Conservation (phyloP, 2,797 vertebrate species). For the Sarcophilus harrisii region DNA sequence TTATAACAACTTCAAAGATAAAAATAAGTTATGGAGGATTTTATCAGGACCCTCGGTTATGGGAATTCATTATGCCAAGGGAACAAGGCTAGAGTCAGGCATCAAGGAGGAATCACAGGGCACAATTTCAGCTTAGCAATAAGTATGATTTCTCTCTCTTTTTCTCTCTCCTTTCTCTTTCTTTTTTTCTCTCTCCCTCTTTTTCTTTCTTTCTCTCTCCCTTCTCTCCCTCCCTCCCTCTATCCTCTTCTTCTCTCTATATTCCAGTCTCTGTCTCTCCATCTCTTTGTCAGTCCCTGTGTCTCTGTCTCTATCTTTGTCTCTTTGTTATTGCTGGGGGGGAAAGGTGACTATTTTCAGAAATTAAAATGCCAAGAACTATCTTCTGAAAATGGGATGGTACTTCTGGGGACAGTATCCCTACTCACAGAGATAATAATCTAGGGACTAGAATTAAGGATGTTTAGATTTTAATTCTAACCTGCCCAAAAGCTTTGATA, state of each 20-base stretch:
- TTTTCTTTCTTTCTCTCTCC: constrained; percentile 54
- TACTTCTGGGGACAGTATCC: background rate
- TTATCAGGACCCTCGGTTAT: constrained; percentile 75
- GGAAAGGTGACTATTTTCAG: constrained; percentile 68
- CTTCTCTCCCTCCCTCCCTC: constrained; percentile 4
- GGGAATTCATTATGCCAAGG: constrained; percentile 70
- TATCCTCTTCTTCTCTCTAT: constrained; percentile 63
- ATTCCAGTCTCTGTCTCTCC: constrained; percentile 75
- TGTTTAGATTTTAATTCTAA: constrained; percentile 48
- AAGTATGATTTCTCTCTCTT: constrained; percentile 69
- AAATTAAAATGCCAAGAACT: constrained; percentile 72
- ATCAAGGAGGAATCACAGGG: constrained; percentile 73
- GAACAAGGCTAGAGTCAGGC: constrained; percentile 62
- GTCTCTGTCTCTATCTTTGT: constrained; percentile 28
- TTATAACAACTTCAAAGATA: constrained; percentile 74
- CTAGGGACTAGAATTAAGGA: constrained; percentile 42
- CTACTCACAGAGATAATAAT: background rate
- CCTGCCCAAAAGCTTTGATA: background rate
- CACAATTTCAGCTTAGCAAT: constrained; percentile 74
- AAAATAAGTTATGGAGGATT: constrained; percentile 72
- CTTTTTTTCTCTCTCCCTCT: constrained; percentile 40
- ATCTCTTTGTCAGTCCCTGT: constrained; percentile 63
- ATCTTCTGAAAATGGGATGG: constrained; percentile 60
- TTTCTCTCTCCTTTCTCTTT: background rate
- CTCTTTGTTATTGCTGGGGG: constrained; percentile 64